These are phyloP conservation scores for Lamellibrachia columna DNA, from an alignment of 2,888 invertebrate species.

Conservation along the genomic window DNA sequence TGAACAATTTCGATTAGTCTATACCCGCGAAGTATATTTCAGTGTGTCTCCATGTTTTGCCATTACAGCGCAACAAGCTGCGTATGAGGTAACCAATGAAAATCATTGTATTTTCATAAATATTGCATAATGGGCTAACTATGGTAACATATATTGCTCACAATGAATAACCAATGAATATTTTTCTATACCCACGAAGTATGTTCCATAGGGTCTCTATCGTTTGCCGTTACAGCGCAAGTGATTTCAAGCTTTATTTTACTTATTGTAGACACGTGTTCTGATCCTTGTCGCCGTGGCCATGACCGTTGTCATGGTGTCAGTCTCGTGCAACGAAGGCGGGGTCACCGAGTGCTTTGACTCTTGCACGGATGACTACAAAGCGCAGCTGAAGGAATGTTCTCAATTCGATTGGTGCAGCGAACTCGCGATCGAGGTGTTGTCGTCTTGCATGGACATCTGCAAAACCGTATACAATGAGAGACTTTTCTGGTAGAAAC, in stretches of 20 bases:
- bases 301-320: neutral
- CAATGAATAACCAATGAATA: no score
- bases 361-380: neutral
- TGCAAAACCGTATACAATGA: neutral
- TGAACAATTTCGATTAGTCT: no score
- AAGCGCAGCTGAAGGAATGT: neutral
- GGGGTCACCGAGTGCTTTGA: neutral
- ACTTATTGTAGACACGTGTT: neutral
- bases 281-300: neutral
- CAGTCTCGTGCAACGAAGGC: neutral
- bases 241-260: neutral
- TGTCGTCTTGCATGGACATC: neutral
- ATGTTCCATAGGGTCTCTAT: no score
- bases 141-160: no score
- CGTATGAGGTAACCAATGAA: no score
- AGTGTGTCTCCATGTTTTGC: no score
- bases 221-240: no score
- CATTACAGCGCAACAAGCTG: no score
- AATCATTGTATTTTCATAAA: no score
- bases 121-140: no score
- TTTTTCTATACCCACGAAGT: no score
- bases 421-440: neutral
- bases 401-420: neutral
- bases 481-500: neutral
- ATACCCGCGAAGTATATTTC: no score